phyloP scores from a whole-genome alignment of 1,140 invertebrate genomes.

The Apolygus lucorum region DNA sequence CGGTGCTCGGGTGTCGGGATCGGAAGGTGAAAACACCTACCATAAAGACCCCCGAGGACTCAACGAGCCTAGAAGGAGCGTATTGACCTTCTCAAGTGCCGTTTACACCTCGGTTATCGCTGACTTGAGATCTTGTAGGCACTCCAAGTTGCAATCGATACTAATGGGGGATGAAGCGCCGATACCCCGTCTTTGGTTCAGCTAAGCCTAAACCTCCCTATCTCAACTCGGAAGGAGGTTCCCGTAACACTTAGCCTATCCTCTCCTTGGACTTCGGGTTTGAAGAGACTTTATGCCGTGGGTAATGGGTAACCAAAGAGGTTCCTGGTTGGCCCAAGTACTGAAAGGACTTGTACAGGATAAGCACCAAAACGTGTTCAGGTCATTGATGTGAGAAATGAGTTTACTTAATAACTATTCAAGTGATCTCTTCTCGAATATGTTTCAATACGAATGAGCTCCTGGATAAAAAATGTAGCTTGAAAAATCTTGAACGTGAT shows the following conservation, averaged over 20 bases:
- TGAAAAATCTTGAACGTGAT: too few relatives aligned
- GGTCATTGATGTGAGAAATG: not conserved
- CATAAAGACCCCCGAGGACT: not conserved
- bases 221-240: not conserved
- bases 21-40: not conserved
- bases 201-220: not conserved
- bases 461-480: too few relatives aligned
- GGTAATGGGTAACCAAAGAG: not conserved
- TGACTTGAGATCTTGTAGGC: not conserved
- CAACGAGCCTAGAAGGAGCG: not conserved
- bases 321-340: not conserved
- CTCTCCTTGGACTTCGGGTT: too few relatives aligned
- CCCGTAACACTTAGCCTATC: not conserved
- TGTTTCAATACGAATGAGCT: too few relatives aligned
- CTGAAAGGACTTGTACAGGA: not conserved
- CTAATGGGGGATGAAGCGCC: not conserved
- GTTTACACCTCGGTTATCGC: not conserved
- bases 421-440: too few relatives aligned
- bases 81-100: not conserved
- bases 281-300: not conserved
- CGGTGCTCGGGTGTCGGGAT: too few relatives aligned
- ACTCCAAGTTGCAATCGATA: not conserved
- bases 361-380: not conserved
- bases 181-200: not conserved
- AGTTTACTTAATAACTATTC: too few relatives aligned